phyloP scores from a whole-genome alignment of 2,113 vertebrate genomes.

The Labrus mixtus region DNA sequence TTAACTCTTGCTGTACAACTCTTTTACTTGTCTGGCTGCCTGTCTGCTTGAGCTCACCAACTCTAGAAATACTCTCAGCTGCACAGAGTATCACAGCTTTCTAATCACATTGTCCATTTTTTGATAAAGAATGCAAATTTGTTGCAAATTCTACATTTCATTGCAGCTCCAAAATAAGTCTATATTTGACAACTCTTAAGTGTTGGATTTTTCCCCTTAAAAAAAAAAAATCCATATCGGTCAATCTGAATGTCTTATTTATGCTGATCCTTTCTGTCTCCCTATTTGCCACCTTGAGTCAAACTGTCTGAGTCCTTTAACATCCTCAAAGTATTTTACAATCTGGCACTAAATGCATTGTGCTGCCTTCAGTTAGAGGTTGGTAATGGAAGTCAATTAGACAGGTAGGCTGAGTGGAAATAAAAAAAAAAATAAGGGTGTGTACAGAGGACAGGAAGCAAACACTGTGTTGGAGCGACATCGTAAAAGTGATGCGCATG shows the following conservation, averaged over 20 bases:
- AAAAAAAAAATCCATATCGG: not conserved
- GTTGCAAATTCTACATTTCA: too few species aligned
- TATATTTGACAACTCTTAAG: not conserved
- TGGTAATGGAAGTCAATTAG: conserved; percentile 49
- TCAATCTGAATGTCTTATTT: not conserved
- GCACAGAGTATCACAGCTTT: too few species aligned
- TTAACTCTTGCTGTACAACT: too few species aligned
- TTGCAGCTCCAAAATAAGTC: too few species aligned
- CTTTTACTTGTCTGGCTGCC: too few species aligned
- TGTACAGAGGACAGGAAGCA: conserved; percentile 24
- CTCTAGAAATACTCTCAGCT: too few species aligned
- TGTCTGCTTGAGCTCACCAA: too few species aligned
- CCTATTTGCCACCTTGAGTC: not conserved
- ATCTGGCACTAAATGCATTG: not conserved
- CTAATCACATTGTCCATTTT: too few species aligned
- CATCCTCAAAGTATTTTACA: not conserved
- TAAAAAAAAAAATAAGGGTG: conserved; percentile 29
- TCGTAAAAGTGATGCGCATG: not conserved
- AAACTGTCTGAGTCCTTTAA: not conserved
- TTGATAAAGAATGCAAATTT: too few species aligned
- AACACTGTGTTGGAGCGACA: not conserved
- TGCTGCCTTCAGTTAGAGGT: not conserved
- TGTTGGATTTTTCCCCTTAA: not conserved
- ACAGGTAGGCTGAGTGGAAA: conserved; percentile 33
- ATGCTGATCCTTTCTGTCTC: not conserved